phyloP scores from a whole-genome alignment of 2,113 vertebrate species.

The Pterocles orientalis region DNA sequence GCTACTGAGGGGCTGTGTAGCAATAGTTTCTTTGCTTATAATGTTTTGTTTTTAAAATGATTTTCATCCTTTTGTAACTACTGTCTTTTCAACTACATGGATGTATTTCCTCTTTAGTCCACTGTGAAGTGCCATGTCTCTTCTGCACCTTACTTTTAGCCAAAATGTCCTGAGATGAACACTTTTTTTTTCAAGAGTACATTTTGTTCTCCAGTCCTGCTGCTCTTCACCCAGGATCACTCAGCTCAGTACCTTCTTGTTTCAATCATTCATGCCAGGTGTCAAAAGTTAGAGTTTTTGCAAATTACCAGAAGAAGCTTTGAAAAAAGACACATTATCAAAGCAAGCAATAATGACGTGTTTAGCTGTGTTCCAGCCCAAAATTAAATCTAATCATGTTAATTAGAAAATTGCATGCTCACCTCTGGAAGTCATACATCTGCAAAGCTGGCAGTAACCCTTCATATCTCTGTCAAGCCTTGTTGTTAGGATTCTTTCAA shows the following conservation, averaged over 20 bases:
- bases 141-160: background rate
- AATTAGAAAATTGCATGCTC: constrained; percentile 2
- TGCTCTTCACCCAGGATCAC: background rate
- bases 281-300: background rate
- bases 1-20: background rate
- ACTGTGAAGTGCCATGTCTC: background rate
- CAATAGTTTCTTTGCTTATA: background rate
- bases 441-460: background rate
- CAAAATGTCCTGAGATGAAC: background rate
- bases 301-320: background rate
- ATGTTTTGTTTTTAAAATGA: background rate
- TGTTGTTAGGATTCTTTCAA: background rate
- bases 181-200: background rate
- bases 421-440: background rate
- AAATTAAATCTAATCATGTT: background rate
- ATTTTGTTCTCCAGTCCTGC: background rate
- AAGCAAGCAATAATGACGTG: background rate
- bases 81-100: background rate
- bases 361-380: background rate
- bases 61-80: background rate
- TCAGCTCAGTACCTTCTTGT: background rate
- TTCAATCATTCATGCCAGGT: background rate
- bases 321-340: background rate
- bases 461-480: background rate
- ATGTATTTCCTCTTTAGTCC: background rate